phyloP scores from a whole-genome alignment of 1,140 invertebrate species.

The Drosophila saltans region DNA sequence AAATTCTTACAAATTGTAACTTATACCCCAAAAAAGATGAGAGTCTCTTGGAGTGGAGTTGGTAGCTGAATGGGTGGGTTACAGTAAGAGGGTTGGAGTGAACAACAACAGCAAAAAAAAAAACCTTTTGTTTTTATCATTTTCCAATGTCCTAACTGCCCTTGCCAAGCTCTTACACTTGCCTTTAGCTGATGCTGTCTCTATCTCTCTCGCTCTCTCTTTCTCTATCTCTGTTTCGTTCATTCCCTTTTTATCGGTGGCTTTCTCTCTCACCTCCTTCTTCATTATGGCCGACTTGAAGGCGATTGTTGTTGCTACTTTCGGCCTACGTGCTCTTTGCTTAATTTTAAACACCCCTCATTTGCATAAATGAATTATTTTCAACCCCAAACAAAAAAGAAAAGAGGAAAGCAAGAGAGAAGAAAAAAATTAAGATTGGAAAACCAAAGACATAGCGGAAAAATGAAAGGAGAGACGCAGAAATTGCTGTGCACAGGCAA shows the following conservation, averaged over 20 bases:
- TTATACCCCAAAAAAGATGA: slow-evolving; percentile 63
- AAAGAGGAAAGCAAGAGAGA: slow-evolving; percentile 39
- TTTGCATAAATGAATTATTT: slow-evolving; percentile 82
- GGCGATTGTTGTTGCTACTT: slow-evolving; percentile 52
- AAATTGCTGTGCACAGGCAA: slow-evolving; percentile 74
- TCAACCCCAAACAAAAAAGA: slow-evolving; percentile 71
- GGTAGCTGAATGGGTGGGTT: background rate
- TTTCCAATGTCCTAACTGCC: slow-evolving; percentile 66
- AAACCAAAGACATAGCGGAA: slow-evolving; percentile 52
- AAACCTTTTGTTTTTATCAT: slow-evolving; percentile 78
- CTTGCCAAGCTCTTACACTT: slow-evolving; percentile 16
- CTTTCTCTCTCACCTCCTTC: slow-evolving; percentile 64
- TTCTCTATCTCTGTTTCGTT: slow-evolving; percentile 13
- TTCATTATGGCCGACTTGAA: slow-evolving; percentile 55
- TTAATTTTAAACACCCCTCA: slow-evolving; percentile 81
- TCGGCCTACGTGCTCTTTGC: slow-evolving; percentile 78
- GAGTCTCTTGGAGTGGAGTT: slow-evolving; percentile 1
- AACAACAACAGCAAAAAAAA: background rate
- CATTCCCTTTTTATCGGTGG: slow-evolving; percentile 1
- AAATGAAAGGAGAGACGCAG: slow-evolving; percentile 56
- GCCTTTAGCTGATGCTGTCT: too few species aligned
- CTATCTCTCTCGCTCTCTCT: slow-evolving; percentile 11
- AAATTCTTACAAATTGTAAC: slow-evolving; percentile 76
- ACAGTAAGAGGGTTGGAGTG: slow-evolving; percentile 4
- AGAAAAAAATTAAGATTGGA: slow-evolving; percentile 64